These are phyloP conservation scores for Aphelenchoides avenae DNA, from an alignment of 1,140 invertebrate genomes.

Conservation along the genomic window DNA sequence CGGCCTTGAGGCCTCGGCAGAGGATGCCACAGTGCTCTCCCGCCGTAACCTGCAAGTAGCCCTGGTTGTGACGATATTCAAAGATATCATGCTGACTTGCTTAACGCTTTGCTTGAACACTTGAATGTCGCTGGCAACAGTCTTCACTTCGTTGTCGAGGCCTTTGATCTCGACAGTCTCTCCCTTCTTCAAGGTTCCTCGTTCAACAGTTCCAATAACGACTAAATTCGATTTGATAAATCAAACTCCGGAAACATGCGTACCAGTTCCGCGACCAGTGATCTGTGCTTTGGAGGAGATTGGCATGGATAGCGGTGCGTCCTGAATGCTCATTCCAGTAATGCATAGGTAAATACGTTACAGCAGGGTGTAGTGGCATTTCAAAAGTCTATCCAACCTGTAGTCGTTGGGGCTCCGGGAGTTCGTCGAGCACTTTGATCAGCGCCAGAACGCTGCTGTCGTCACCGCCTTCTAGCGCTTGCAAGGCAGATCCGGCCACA, in stretches of 20 bases:
- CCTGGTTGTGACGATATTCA: background rate
- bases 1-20: constrained; percentile 72
- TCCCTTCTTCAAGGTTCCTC: constrained; percentile 86
- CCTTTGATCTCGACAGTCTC: constrained; percentile 86
- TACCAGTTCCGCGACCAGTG: constrained; percentile 84
- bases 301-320: constrained; percentile 76
- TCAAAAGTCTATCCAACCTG: constrained; percentile 56
- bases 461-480: constrained; percentile 75
- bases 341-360: too few species aligned
- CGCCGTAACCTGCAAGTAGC: constrained; percentile 64
- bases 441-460: constrained; percentile 69
- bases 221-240: too few species aligned
- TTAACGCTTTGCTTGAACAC: constrained; percentile 53
- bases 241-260: too few species aligned
- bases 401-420: constrained; percentile 74
- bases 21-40: constrained; percentile 83
- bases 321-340: constrained; percentile 43
- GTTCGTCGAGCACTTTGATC: constrained; percentile 72
- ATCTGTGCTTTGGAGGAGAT: constrained; percentile 77
- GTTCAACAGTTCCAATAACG: constrained; percentile 76
- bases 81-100: constrained; percentile 33
- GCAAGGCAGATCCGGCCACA: constrained; percentile 78
- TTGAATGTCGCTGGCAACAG: constrained; percentile 67
- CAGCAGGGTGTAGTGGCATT: too few species aligned
- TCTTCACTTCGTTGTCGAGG: constrained; percentile 71